Base-by-base conservation (phyloP, 1,140 invertebrate genomes). In the Glossosoma conforme region DNA sequence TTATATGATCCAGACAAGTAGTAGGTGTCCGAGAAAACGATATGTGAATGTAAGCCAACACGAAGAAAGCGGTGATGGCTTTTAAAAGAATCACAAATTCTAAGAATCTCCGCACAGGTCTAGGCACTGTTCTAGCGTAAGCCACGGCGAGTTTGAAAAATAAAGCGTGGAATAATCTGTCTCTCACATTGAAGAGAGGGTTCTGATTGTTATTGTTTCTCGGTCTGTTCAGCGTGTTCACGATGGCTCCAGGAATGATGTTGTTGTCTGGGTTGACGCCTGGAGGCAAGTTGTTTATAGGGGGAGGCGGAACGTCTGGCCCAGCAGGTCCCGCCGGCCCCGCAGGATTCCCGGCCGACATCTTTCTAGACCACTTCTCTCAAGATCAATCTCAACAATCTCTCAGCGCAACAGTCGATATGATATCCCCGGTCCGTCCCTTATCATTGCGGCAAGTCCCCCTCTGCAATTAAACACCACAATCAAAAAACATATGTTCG, bases 21-120 rank as follows among this genome's bases (percentile, higher is more conserved):
- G 91, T 91, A 17, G 95, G 94, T 59, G 89, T 83, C 60, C 89
- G 82, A 44, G 93, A 93, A 70, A 97, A 97, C 30, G 87, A 86
- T 65, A 94, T 82, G 65, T 98, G 96, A 60, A 98, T 93, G 68
- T 98, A 98, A 22, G 89, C 84, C 56, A 98, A 77, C 25, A 94
- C 85, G 65, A 91, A 91, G 69, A 98, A 88, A 48, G 93, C 89
- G 20, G 84, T 67, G 51, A 97, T 75, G 9, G 94, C 93, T 80
- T 94, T 93, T 14, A 93, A 67, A 56, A 98, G 78, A 56, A 96
- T 79, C 49, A 92, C 74, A 75, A 92, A 95, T 76, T 98, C 95
- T 62, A 98, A 82, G 59, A 93, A 80, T 66, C 92, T 77, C 65
- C 94, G 77, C 19, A 94, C 74, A 43, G 88, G 83, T 63, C 84